Base-by-base conservation (phyloP, 2,888 invertebrate genomes). In the Enchytraeus crypticus region DNA sequence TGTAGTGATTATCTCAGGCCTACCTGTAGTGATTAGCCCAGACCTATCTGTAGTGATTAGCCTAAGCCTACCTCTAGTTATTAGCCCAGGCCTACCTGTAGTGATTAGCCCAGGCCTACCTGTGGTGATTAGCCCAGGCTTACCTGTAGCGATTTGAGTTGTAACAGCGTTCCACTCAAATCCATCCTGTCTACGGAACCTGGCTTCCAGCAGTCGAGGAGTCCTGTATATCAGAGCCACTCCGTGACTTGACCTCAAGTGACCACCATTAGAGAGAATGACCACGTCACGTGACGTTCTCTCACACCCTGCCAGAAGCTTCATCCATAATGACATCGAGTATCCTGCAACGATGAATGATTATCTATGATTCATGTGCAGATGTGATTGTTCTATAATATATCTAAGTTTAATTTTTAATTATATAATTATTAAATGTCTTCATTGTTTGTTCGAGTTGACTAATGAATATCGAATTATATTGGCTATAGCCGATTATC, bases 181-280 rank as follows among this genome's bases (percentile, higher is more conserved):
- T 1, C 74, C 77, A 58, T 70, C 67, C 34, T 47, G 8, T 54
- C 69, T 70, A 38, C 72, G 70, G 71, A 76, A 77, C 26, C 72
- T 65, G 70, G 74, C 74, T 54, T 73, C 71, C n/a, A 77, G 66
- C 2, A 62, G 57, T 30, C 73, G 74, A 23, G n/a, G 14, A 26
- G 14, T 23, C 55, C 69, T 64, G 66, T 78, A 77, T 53, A 68
- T 61, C 75, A 77, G 73, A 56, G 77, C 76, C 4, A 78, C 71
- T 8, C 78, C 78, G 65, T 78, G 76, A 32, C 71, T 72, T 46
- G 69, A 63, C 1, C 63, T 38, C 8, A 63, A 65, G 62, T 78
- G 75, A 11, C 74, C 78, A 0, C 78, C 78, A 62, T 77, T 78
- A 18, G 75, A 73, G 55, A 78, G 62, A 64, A 54, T 64, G 73